Conservation (phyloP, 2,113 vertebrate genomes). For the Stictonetta naevosa region DNA sequence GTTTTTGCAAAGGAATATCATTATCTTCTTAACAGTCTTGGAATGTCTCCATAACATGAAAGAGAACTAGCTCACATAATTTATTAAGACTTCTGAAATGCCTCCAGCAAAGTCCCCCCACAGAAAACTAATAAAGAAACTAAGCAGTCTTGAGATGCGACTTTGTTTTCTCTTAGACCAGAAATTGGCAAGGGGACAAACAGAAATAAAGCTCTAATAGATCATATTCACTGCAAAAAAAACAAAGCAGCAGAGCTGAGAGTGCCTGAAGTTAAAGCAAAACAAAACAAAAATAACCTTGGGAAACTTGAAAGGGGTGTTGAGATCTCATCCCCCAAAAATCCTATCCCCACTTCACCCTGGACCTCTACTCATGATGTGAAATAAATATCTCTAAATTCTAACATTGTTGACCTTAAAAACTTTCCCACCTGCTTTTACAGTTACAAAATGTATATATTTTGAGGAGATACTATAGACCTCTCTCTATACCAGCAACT, state of each 20-base stretch:
- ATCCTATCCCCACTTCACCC: fast-evolving
- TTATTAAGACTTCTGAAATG: background rate
- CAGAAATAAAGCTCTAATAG: background rate
- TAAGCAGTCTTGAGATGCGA: background rate
- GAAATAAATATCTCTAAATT: background rate
- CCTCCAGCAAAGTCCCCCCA: background rate
- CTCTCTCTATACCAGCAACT: background rate
- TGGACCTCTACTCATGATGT: fast-evolving
- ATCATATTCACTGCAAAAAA: background rate
- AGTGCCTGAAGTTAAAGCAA: background rate
- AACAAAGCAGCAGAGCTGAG: background rate
- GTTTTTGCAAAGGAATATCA: background rate
- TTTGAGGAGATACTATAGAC: background rate
- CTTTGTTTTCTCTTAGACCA: background rate
- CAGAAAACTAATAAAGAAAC: background rate
- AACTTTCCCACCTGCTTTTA: background rate
- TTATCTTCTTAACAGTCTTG: background rate
- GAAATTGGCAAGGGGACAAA: background rate
- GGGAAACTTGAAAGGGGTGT: background rate
- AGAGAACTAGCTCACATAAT: background rate
- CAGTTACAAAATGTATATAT: background rate
- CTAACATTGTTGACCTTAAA: background rate
- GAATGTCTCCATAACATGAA: background rate
- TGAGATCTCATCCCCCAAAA: background rate
- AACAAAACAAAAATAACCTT: background rate